Conservation (phyloP, 2,888 invertebrate species). For the Trimorus sp. region DNA sequence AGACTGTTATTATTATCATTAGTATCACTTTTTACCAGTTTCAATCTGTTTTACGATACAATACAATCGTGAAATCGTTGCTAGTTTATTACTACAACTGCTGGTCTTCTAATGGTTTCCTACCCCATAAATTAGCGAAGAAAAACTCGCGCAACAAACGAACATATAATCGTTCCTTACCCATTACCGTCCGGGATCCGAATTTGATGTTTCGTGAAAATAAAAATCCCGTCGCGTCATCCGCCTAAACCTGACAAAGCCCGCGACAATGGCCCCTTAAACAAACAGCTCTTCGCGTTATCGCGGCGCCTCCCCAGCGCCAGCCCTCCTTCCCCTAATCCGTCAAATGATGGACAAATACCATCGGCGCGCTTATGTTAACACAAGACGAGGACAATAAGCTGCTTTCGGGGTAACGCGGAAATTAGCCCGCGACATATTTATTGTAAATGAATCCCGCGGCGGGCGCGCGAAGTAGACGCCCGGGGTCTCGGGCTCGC, state of each 20-base stretch:
- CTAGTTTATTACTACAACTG: no score
- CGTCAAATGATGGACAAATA: conserved; percentile 58
- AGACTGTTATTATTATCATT: no score
- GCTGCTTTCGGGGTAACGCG: conserved; percentile 72
- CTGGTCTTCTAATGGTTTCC: no score
- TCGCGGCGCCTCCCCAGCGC: conserved; percentile 7
- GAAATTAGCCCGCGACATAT: conserved; percentile 80
- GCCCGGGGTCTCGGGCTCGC: conserved; percentile 70
- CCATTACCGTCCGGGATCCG: conserved; percentile 15
- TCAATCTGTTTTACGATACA: no score
- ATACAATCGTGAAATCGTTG: no score
- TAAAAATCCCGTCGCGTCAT: conserved; percentile 15
- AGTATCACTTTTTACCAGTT: no score
- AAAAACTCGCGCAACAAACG: no score
- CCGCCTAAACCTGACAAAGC: conserved; percentile 44
- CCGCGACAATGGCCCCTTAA: conserved; percentile 32
- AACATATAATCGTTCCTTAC: no score
- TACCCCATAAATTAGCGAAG: no score
- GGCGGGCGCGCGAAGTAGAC: conserved; percentile 65
- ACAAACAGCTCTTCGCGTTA: conserved; percentile 39
- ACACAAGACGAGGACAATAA: conserved; percentile 61
- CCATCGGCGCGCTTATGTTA: conserved; percentile 42
- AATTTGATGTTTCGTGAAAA: conserved; percentile 41
- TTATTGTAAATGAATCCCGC: conserved; percentile 81
- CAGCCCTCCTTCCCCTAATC: conserved; percentile 29